Percentiles rank a stretch among this genome's conserved stretches.
Conservation (phyloP, 2,888 invertebrate genomes). For the Hyppa rectilinea region DNA sequence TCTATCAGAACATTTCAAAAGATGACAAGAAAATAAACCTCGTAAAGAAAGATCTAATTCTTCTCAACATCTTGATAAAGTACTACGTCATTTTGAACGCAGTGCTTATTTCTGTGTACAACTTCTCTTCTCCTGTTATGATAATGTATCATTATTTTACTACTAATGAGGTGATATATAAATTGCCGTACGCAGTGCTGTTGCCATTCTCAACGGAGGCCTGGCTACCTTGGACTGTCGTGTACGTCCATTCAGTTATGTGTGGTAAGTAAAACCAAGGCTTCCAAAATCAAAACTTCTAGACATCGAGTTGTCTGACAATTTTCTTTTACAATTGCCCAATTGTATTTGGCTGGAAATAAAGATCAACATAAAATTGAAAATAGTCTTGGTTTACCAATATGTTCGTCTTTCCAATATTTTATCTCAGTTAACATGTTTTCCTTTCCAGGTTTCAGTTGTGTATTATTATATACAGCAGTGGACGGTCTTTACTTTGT, state of each 20-base stretch:
- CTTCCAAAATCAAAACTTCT: not conserved
- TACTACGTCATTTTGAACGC: constrained; percentile 80
- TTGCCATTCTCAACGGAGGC: constrained; percentile 79
- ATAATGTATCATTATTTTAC: constrained; percentile 75
- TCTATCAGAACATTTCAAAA: constrained; percentile 71
- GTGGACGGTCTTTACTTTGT: constrained; percentile 81
- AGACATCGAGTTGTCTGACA: not conserved
- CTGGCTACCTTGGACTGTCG: constrained; percentile 77
- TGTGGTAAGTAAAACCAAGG: constrained; percentile 73
- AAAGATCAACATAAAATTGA: constrained; percentile 3
- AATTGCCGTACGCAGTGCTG: constrained; percentile 78
- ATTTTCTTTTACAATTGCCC: constrained; percentile 5
- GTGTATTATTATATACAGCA: constrained; percentile 78
- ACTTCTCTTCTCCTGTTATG: constrained; percentile 77
- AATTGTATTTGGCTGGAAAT: not conserved
- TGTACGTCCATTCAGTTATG: constrained; percentile 75
- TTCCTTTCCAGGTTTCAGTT: constrained; percentile 76
- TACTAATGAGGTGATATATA: constrained; percentile 69
- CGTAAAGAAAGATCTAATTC: constrained; percentile 71
- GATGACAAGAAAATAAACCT: constrained; percentile 68
- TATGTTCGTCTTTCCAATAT: not conserved
- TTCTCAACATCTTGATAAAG: constrained; percentile 76
- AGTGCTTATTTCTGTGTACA: constrained; percentile 80
- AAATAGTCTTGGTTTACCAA: not conserved
- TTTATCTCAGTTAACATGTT: not conserved